Base-by-base conservation (phyloP, 2,888 invertebrate species). In the Temnothorax rugatulus region DNA sequence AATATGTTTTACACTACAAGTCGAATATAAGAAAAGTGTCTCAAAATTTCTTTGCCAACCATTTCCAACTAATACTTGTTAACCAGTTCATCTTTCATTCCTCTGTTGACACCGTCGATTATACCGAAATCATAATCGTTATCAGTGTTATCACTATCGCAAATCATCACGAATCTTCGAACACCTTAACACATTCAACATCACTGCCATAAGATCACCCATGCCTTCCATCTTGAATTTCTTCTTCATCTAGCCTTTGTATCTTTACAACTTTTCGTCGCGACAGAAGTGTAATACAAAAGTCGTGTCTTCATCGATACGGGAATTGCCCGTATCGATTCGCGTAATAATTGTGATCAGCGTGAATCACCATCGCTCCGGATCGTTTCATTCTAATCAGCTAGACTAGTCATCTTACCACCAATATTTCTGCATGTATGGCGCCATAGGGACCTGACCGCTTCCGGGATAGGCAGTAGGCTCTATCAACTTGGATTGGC, bases 401-500 rank as follows among this genome's bases (percentile, higher is more conserved):
- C 4, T 25, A n/a, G n/a, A 4, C 44, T 50, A 50, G 50, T 4
- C 54, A 81, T 7, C 21, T 44, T 82, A 96, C 96, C 96, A 96
- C 89, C 96, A 96, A 0, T 94, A 93, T 73, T 94, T 94, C 57
- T 93, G 94, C 91, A 94, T 94, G 85, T 93, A 94, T 0, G 94
- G 93, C 29, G 93, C 92, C 94, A 95, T 94, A 1, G 94, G 92
- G 21, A 95, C 92, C 66, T 94, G 94, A 0, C 92, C 93, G 25
- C 91, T 90, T 7, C 90, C 87, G 0, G 92, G 90, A 50, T 92
- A 93, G 18, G 85, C 54, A 0, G 88, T 25, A 0, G 93, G 92
- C 59, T 94, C 94, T 85, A 95, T 89, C 59, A 95, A 74, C 52
- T 94, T 94, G 18, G 94, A 93, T 75, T 97, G 95, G 92, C 99